These are phyloP conservation scores for Cetonia aurata DNA, from an alignment of 2,888 invertebrate species.

Conservation along the genomic window DNA sequence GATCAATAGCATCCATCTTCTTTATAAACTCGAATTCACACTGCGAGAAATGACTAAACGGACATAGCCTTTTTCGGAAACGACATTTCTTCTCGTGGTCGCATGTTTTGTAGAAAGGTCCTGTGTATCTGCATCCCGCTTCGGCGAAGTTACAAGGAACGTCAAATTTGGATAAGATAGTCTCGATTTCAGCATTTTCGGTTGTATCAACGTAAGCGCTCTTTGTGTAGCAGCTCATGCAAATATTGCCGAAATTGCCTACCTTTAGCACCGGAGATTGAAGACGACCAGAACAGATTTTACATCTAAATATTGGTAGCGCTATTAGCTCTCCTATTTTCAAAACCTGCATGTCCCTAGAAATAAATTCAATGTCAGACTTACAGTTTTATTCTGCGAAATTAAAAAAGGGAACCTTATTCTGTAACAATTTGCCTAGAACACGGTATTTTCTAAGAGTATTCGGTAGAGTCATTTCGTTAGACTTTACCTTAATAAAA, in stretches of 20 bases:
- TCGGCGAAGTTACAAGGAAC: neutral
- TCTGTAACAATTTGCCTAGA: too few relatives aligned
- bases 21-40: neutral
- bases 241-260: neutral
- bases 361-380: too few relatives aligned
- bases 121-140: conserved; percentile 2
- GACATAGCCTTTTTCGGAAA: neutral
- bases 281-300: neutral
- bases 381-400: too few relatives aligned
- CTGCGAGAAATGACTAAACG: neutral
- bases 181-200: neutral
- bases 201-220: neutral
- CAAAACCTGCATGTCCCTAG: neutral
- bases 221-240: neutral
- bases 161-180: neutral
- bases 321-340: neutral
- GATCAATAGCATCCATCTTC: neutral
- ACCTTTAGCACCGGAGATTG: neutral
- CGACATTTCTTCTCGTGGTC: conserved; percentile 4
- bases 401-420: too few relatives aligned
- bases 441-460: too few relatives aligned
- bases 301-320: neutral
- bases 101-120: neutral
- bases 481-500: too few relatives aligned
- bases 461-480: too few relatives aligned